Base-by-base conservation (phyloP, 2,797 vertebrate species). In the Octomys mimax region DNA sequence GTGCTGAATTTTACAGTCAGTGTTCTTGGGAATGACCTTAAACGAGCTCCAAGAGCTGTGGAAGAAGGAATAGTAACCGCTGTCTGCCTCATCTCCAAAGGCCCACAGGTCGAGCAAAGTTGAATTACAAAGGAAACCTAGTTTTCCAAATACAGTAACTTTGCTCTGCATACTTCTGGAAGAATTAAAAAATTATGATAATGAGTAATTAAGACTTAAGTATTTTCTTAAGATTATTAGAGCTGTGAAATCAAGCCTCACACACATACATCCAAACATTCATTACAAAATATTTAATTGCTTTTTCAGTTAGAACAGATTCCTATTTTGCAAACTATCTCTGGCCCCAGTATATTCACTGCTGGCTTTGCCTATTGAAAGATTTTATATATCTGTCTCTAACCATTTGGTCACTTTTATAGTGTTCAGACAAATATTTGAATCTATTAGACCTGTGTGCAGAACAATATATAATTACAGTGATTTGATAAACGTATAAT, bases 241-340 rank as follows among this genome's bases (percentile, higher is more conserved):
- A 70, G 52, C 78, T 79, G n/a, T 85, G 83, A 80, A 96, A 94
- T 78, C 64, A 91, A 79, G 73, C 28, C 81, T 26, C 54, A 66
- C 36, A 24, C 14, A 70, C 61, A 89, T 70, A 86, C 46, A 93
- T 68, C 81, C 62, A 70, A 93, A 81, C 14, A 90, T 71, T 79
- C 96, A 92, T 92, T 82, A 91, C 31, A 87, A 80, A 71, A 80
- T 77, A 89, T 82, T 88, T 95, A 89, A 95, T 94, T 97, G 96
- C 49, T 92, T 92, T 97, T 94, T 87, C 87, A 96, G 94, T 91
- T 82, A 79, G 62, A 78, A 96, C 88, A 77, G 61, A 92, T 94
- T 87, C 80, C 54, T 89, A n/a, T 89, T 89, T 95, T 73, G 78
- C 85, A 95, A 92, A 85, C 36, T 26, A 11, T 87, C 39, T 66